Base-by-base conservation (phyloP, 2,888 invertebrate species). In the Callyntrura sp. region DNA sequence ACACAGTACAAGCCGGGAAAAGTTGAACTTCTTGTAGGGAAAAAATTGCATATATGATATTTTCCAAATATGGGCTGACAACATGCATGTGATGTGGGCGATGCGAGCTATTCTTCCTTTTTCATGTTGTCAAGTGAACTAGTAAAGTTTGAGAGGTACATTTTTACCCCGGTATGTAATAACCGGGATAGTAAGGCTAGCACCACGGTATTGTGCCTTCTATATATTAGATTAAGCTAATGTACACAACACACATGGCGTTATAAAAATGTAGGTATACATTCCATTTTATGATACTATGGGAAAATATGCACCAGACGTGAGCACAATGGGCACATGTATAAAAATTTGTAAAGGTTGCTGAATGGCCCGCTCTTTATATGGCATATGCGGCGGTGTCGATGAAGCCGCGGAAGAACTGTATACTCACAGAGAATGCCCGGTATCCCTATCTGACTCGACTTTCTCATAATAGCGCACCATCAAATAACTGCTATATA, bases 31-130 rank as follows among this genome's bases (percentile, higher is more conserved):
- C 73, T 73, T 73, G 73, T 48, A 73, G 12, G 23, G 73, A 48
- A 23, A n/a, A 73, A 73, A 73, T 73, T 73, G 73, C 73, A 73
- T 73, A 73, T 73, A 73, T 73, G 73, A 73, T 73, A 73, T 73
- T 73, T 48, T 73, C 17, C 17, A 68, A 43, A 68, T 68, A 68
- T 43, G 48, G 73, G 73, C 73, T 48, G 70, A 48, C 45, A 48
- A 57, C 78, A 79, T 57, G 78, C 35, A 55, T 35, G 28, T 79
- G 79, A 76, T 79, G 79, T 78, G 57, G 55, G n/a, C 48, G 48
- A 48, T 79, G 28, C 48, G 48, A 48, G 73, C 73, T 73, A 73
- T 73, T 45, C 73, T 73, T 73, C 73, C 48, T 48, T 14, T 73
- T 48, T 73, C 48, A 28, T 45, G 73, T 73, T 48, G 48, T 17